phyloP scores from a whole-genome alignment of 2,797 vertebrate species.

The Enteromius radiatus region DNA sequence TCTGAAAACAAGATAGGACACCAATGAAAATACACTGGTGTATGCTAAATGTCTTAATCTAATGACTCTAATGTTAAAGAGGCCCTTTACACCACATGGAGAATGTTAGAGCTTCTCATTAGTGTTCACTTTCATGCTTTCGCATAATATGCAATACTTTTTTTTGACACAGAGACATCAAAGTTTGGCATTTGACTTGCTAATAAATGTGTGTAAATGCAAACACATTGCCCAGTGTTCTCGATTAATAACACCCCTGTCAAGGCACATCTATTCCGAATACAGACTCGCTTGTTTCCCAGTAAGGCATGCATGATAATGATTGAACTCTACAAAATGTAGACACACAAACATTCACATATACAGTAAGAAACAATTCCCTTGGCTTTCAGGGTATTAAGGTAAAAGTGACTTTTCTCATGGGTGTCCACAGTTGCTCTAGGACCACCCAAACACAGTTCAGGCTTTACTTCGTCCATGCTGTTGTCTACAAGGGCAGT shows the following conservation, averaged over 20 bases:
- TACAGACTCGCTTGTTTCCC: slow-evolving; percentile 43
- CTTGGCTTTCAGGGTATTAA: slow-evolving; percentile 6
- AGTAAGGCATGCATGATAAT: slow-evolving; percentile 39
- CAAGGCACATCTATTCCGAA: slow-evolving; percentile 39
- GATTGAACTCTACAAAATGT: slow-evolving; percentile 28
- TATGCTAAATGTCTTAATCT: background rate
- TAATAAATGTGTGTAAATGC: slow-evolving; percentile 11
- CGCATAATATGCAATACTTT: slow-evolving; percentile 17
- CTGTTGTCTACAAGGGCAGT: slow-evolving; percentile 26
- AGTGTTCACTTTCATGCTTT: slow-evolving; percentile 43
- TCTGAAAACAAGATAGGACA: background rate
- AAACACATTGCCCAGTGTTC: slow-evolving; percentile 36
- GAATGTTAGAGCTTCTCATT: slow-evolving; percentile 20
- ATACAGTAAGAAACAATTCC: slow-evolving; percentile 2
- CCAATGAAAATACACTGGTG: background rate
- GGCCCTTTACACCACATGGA: slow-evolving; percentile 2
- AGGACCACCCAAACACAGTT: slow-evolving; percentile 61
- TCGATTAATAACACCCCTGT: slow-evolving; percentile 43
- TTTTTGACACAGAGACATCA: slow-evolving; percentile 22
- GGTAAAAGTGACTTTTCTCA: slow-evolving; percentile 36
- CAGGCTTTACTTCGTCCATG: slow-evolving; percentile 20
- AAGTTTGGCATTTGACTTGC: slow-evolving; percentile 35
- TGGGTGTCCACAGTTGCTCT: slow-evolving; percentile 28
- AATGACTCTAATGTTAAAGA: slow-evolving; percentile 33
- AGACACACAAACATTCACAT: background rate